Conservation (phyloP, 2,113 vertebrate species). For the Chlorocebus sabaeus region DNA sequence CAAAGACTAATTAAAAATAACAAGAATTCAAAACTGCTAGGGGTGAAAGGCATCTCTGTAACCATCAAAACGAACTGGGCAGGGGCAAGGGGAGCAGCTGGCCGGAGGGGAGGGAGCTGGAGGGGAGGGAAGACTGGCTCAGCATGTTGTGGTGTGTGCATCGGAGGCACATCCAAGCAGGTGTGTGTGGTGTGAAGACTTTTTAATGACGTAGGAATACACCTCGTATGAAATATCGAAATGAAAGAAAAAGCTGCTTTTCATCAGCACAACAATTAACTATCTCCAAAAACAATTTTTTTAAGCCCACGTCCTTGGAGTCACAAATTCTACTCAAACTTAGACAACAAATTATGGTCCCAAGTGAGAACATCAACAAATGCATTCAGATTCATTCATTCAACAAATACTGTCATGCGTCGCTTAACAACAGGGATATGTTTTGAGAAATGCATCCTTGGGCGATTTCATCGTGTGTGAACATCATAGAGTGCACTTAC, state of each 20-base stretch:
- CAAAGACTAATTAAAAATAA: background rate
- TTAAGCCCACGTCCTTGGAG: background rate
- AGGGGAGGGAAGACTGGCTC: no score
- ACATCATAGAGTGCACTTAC: background rate
- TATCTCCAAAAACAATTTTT: background rate
- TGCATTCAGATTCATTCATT: background rate
- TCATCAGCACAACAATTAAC: background rate
- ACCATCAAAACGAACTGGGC: background rate
- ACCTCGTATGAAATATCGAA: background rate
- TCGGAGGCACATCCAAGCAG: background rate
- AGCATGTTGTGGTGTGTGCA: background rate
- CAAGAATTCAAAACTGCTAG: background rate
- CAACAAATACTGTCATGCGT: background rate
- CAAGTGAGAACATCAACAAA: background rate
- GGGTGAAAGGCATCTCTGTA: background rate
- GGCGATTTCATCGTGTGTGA: background rate
- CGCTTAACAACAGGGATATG: background rate
- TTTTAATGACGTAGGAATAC: background rate
- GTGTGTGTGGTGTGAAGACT: background rate
- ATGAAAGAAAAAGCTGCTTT: background rate
- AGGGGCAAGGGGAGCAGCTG: background rate
- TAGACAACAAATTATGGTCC: background rate
- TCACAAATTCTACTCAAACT: background rate
- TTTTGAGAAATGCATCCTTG: background rate
- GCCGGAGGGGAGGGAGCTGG: background rate